These are phyloP conservation scores for Drosophila neocordata DNA, from an alignment of 1,140 invertebrate species.

Conservation along the genomic window DNA sequence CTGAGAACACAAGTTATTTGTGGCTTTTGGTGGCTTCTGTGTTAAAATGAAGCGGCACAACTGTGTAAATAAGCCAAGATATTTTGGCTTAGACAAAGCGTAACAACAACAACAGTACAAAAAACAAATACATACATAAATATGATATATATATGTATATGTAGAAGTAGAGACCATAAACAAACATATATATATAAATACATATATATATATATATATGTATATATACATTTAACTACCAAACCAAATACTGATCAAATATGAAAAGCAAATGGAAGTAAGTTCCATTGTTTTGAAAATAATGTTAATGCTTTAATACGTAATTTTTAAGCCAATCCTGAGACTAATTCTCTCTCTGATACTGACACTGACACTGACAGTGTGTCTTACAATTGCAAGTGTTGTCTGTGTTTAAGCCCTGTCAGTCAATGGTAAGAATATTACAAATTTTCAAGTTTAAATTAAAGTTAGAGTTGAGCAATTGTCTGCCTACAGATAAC, in stretches of 20 bases:
- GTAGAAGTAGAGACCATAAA: conserved; percentile 9
- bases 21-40: conserved; percentile 33
- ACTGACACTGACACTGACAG: too few relatives aligned
- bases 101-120: conserved; percentile 10
- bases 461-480: background rate
- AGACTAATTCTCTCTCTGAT: too few relatives aligned
- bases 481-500: conserved; percentile 5
- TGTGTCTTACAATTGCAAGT: too few relatives aligned
- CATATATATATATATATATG: background rate
- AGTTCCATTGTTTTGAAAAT: too few relatives aligned
- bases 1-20: conserved; percentile 56
- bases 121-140: conserved; percentile 30
- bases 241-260: conserved; percentile 33
- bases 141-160: conserved; percentile 46
- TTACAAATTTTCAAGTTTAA: background rate
- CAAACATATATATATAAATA: background rate
- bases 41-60: conserved; percentile 47
- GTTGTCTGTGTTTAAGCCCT: too few relatives aligned
- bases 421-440: conserved; percentile 17
- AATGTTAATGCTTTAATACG: conserved; percentile 11
- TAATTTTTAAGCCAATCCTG: conserved; percentile 10
- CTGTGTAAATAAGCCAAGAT: conserved; percentile 61
- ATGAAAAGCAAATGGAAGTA: conserved; percentile 24
- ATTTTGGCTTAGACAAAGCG: conserved; percentile 58
- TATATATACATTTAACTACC: background rate